Evolutionary conservation across 2,888 invertebrate genomes (phyloP).

Genomic region (Lasioglossum lativentre): DNA sequence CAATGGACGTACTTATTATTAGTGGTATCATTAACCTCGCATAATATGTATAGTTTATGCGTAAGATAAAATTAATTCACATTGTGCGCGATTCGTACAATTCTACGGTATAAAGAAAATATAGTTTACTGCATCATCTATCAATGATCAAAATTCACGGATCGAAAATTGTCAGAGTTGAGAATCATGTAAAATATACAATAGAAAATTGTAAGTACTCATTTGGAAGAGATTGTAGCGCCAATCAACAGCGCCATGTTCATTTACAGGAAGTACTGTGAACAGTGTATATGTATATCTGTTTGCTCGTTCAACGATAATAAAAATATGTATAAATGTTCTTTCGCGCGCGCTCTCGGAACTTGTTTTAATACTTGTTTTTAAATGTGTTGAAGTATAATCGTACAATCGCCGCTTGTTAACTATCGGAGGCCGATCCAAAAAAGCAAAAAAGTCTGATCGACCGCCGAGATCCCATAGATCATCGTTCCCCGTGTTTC

Average conservation of each 20-base stretch:
- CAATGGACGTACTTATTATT: neutral
- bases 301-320: neutral
- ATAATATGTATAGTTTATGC: neutral
- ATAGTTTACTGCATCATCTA: neutral
- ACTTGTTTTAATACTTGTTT: slow-evolving; percentile 42
- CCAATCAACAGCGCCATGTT: neutral
- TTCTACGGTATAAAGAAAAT: neutral
- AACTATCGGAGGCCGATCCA: neutral
- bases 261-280: slow-evolving; percentile 1
- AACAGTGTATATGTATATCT: slow-evolving; percentile 7
- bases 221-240: slow-evolving; percentile 12
- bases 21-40: neutral
- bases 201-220: slow-evolving; percentile 62
- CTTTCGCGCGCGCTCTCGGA: neutral
- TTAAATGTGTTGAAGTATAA: slow-evolving; percentile 8
- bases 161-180: neutral
- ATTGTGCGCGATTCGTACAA: neutral
- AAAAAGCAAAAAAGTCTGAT: neutral
- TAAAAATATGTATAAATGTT: slow-evolving; percentile 42
- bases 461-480: neutral
- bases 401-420: neutral
- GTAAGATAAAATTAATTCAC: neutral
- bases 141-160: neutral
- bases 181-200: slow-evolving; percentile 24
- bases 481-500: slow-evolving; percentile 70